Evolutionary conservation across 92 coral and sea anemone species (phyloP), one percentile per base, ranked within the genome.

Genomic region (Bergia sp.): DNA sequence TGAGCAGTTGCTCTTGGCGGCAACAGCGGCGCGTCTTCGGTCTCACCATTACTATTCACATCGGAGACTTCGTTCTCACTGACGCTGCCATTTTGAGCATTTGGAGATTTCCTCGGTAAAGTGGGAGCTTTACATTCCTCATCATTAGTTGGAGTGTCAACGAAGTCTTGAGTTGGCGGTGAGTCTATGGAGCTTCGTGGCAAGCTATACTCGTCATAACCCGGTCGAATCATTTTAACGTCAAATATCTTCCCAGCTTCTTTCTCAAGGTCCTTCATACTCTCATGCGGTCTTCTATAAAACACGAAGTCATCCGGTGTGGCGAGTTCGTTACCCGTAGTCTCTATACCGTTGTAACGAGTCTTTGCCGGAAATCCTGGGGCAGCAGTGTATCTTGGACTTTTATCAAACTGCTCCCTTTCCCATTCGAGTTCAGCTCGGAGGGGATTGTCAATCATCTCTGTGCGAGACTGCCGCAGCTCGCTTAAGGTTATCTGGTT

Each of bases 361-460:
- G 10, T 29, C 16, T 45, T 84, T 6, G 65, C 67, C n/a, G 64
- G 65, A 36, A 36, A 43, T 44, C 42, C 57, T 1, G 87, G 87
- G 23, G 79, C 66, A 2, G 87, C 87, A 0, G 87, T 71, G 41
- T 84, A 84, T 71, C 87, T 45, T 2, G 78, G 87, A 11, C 87
- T 72, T 36, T 71, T 84, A 23, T 72, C 79, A 69, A 45, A 69
- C 5, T 44, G 78, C 6, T 84, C 79, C 29, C 87, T 84, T 36
- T 84, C 87, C 87, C 87, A 84, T 53, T 84, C 87, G 4, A 84
- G 87, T 36, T 84, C 87, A 0, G 87, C 87, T 49, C 87, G 87
- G 15, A 84, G 79, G 1, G 87, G 87, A 36, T 84, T 84, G 58
- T 84, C 87, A 47, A 71, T 71, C 87, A 84, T 84, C 7, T 84